Evolutionary conservation across 2,888 invertebrate species (phyloP), one percentile per base, ranked within the genome.

Genomic region (Eupeodes latifasciatus): DNA sequence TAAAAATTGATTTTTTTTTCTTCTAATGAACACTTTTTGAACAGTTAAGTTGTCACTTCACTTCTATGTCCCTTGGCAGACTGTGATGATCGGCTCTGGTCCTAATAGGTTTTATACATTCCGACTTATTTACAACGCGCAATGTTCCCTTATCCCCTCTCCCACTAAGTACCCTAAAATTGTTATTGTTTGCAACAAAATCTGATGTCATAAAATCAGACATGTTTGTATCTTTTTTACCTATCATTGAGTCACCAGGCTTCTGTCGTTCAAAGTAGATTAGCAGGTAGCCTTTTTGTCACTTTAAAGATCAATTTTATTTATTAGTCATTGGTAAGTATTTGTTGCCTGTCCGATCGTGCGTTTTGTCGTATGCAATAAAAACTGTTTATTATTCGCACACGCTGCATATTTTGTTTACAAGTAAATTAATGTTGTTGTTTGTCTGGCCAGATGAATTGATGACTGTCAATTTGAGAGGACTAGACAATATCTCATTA

Each of bases 291-390:
- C n/a, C 34, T 4, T 55, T 57, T 40, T 34, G 9, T 5, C 5
- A 40, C 55, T 40, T 55, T 66, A 3, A 16, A 44, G 47, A 79
- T 84, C 67, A 79, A 74, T 83, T 1, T 40, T 47, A 47, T 57
- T 6, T 59, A 59, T 59, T 79, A 79, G 82, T 78, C 79, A 79
- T 80, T 80, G 53, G 49, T 75, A 80, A 80, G 16, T 74, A n/a
- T 53, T 79, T 67, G 34, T 36, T 61, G 66, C 51, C 59, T 72
- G 67, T 10, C 47, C 2, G 16, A 12, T 11, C 1, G 49, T 19
- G 78, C 57, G 19, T 64, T 74, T 77, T 85, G 85, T 64, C 47
- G 71, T 77, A 81, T 85, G 85, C 85, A 85, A 85, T 80, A 72
- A 72, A 81, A 85, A 77, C 77, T 77, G 72, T 64, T 77, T 55